Evolutionary conservation across 2,797 vertebrate species (phyloP).

Genomic region (Myripristis jacobus): DNA sequence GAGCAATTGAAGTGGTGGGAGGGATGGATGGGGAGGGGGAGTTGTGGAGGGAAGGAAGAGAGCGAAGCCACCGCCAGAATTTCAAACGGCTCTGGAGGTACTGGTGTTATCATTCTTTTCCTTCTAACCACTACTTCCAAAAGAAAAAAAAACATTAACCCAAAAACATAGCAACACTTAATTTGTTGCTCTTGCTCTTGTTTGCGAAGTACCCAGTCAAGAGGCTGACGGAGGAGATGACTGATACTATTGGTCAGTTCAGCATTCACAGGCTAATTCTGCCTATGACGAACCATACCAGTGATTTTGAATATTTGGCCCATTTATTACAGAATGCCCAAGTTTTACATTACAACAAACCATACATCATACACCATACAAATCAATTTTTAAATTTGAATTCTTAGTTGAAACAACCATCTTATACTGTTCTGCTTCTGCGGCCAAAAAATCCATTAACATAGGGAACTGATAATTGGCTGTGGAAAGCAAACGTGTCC

Average conservation of each 20-base stretch:
- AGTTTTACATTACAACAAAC: too few relatives aligned
- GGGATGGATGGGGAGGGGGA: conserved; percentile 70
- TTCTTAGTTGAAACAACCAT: too few relatives aligned
- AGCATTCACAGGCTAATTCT: too few relatives aligned
- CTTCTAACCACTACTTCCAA: neutral
- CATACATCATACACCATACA: too few relatives aligned
- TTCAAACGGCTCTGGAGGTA: conserved; percentile 85
- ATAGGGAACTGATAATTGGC: too few relatives aligned
- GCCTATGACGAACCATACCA: too few relatives aligned
- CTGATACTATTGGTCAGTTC: conserved; percentile 10
- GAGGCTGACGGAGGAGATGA: conserved; percentile 23
- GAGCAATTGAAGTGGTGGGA: conserved; percentile 91
- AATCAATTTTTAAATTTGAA: too few relatives aligned
- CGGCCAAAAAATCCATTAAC: too few relatives aligned
- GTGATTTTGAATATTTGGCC: too few relatives aligned
- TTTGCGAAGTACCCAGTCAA: conserved; percentile 46
- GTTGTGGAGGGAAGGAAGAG: conserved; percentile 42
- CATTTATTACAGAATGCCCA: too few relatives aligned
- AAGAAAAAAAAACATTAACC: conserved; percentile 45
- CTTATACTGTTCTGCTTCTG: too few relatives aligned
- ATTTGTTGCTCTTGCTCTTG: conserved; percentile 66
- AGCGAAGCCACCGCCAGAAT: conserved; percentile 85
- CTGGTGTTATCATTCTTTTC: conserved; percentile 68
- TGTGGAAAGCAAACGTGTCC: too few relatives aligned
- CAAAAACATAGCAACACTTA: conserved; percentile 50